These are phyloP conservation scores for Melanerpes formicivorus DNA, from an alignment of 2,113 vertebrate genomes.

Conservation along the genomic window DNA sequence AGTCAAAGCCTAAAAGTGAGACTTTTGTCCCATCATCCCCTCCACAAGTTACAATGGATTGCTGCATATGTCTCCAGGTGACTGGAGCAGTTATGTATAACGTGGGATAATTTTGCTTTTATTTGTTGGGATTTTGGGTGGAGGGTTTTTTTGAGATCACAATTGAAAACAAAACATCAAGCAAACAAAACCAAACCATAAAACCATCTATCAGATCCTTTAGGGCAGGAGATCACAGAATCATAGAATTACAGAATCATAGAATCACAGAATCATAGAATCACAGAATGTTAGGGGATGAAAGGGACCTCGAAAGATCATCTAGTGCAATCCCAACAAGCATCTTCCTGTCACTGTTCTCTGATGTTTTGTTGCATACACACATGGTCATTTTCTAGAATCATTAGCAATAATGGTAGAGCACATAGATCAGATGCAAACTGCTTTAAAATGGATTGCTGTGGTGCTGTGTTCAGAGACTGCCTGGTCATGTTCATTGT, in stretches of 20 bases:
- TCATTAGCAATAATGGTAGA: neutral
- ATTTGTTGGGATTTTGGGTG: neutral
- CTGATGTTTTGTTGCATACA: neutral
- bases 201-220: neutral
- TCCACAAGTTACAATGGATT: neutral
- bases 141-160: neutral
- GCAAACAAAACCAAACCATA: too few species aligned
- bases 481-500: neutral
- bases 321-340: neutral
- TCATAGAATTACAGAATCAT: too few species aligned
- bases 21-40: neutral
- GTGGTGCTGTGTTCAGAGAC: neutral
- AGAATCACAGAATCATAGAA: too few species aligned
- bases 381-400: neutral
- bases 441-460: neutral
- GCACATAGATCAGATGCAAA: neutral
- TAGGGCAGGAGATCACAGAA: neutral
- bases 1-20: neutral
- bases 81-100: neutral
- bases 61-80: neutral
- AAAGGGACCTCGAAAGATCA: too few species aligned
- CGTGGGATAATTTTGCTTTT: neutral
- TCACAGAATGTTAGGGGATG: too few species aligned
- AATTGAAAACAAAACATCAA: neutral
- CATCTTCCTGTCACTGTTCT: neutral